Conservation (phyloP, 2,797 vertebrate genomes). For the Onychomys torridus region DNA sequence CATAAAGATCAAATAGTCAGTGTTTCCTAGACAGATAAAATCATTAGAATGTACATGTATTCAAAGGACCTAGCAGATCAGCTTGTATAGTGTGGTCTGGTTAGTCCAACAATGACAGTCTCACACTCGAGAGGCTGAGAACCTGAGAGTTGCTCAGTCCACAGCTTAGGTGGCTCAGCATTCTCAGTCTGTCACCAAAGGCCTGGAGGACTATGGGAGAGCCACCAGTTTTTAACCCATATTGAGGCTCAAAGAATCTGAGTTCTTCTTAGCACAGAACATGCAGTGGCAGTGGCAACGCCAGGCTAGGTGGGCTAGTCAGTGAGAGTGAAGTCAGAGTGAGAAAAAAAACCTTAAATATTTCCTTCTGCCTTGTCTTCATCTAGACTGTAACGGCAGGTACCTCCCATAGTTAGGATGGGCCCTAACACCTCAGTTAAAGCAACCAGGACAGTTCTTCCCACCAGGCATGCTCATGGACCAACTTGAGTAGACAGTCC, state of each 20-base stretch:
- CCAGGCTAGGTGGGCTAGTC: background rate
- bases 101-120: background rate
- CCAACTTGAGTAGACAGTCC: background rate
- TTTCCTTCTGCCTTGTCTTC: too few relatives aligned
- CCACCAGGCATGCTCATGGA: background rate
- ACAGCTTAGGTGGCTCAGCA: background rate
- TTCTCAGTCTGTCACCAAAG: too few relatives aligned
- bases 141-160: background rate
- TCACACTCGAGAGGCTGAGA: background rate
- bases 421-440: background rate
- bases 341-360: background rate
- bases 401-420: too few relatives aligned
- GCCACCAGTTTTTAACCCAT: background rate
- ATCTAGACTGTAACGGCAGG: background rate
- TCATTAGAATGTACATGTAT: too few relatives aligned
- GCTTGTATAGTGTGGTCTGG: background rate
- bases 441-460: background rate
- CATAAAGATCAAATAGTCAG: background rate
- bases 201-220: background rate
- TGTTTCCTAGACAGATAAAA: background rate
- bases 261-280: background rate
- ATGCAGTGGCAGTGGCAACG: background rate
- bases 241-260: background rate
- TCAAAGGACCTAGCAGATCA: background rate
- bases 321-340: background rate